Evolutionary conservation across 1,140 invertebrate species (phyloP).

Genomic region (Scaptomyza pallida): DNA sequence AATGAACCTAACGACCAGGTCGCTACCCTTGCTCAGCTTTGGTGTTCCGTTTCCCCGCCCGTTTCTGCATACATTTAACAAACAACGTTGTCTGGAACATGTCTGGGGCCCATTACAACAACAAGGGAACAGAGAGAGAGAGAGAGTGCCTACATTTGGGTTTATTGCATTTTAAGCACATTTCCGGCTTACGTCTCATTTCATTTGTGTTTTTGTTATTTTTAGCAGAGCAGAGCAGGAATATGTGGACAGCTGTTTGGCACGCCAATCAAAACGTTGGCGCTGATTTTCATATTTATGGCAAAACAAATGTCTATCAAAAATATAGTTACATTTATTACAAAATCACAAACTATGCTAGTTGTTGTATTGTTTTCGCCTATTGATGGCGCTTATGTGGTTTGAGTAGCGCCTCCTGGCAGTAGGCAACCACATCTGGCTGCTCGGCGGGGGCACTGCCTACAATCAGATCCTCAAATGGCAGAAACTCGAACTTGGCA

Average conservation of each 20-base stretch:
- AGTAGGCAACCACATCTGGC: conserved; percentile 85
- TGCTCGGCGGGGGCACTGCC: conserved; percentile 64
- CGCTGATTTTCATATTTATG: neutral
- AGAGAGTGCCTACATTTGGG: conserved; percentile 31
- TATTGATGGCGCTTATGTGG: conserved; percentile 49
- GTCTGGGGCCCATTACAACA: conserved; percentile 39
- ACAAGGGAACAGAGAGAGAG: conserved; percentile 5
- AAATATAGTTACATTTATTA: conserved; percentile 28
- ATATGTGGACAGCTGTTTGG: conserved; percentile 29
- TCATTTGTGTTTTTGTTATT: conserved; percentile 55
- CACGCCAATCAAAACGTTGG: conserved; percentile 11
- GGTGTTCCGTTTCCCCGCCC: conserved; percentile 8
- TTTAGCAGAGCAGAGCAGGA: conserved; percentile 36
- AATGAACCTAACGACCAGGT: conserved; percentile 30
- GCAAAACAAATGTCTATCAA: conserved; percentile 1
- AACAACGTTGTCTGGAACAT: conserved; percentile 52
- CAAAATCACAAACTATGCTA: conserved; percentile 21
- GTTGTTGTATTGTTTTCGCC: conserved; percentile 4
- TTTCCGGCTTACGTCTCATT: conserved; percentile 61
- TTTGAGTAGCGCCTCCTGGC: conserved; percentile 70
- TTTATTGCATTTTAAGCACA: conserved; percentile 66
- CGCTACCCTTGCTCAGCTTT: conserved; percentile 52
- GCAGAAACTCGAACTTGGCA: conserved; percentile 84
- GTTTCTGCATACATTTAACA: conserved; percentile 61
- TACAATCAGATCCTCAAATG: conserved; percentile 86